Conservation (phyloP, 2,888 invertebrate species). For the Apodemia hepburni region DNA sequence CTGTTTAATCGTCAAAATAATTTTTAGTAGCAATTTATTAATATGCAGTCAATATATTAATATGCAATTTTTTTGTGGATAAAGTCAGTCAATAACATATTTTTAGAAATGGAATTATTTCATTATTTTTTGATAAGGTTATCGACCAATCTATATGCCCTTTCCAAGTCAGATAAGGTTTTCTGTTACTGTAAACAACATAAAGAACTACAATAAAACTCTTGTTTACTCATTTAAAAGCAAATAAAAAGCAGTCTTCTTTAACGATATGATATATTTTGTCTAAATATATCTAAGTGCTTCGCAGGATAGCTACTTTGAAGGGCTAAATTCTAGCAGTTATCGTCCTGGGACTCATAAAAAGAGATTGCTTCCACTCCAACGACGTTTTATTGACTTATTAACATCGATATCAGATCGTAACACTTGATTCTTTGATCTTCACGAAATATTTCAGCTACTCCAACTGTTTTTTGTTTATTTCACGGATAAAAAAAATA, state of each 20-base stretch:
- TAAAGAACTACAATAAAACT: neutral
- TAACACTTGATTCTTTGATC: constrained; percentile 75
- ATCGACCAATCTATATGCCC: too few species aligned
- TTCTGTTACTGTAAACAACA: neutral
- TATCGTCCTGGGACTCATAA: constrained; percentile 72
- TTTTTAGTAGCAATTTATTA: too few species aligned
- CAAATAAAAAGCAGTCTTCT: constrained; percentile 12
- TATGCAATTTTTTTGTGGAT: too few species aligned
- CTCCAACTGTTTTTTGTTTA: constrained; percentile 44
- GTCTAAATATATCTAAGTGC: constrained; percentile 12
- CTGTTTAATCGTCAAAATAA: too few species aligned
- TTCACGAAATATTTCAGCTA: constrained; percentile 58
- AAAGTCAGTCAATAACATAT: too few species aligned
- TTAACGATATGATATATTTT: constrained; percentile 10
- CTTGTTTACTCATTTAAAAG: neutral
- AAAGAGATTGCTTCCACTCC: constrained; percentile 77
- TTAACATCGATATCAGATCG: constrained; percentile 79
- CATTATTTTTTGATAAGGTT: too few species aligned
- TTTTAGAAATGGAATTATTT: too few species aligned
- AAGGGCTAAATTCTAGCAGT: constrained; percentile 66
- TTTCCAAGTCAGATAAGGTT: too few species aligned
- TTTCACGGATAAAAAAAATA: constrained; percentile 1
- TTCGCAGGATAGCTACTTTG: constrained; percentile 42
- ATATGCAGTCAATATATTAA: too few species aligned
- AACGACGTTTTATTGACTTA: constrained; percentile 77